These are phyloP conservation scores for Eriocheir sinensis DNA, from an alignment of 1,140 invertebrate species.

Conservation along the genomic window DNA sequence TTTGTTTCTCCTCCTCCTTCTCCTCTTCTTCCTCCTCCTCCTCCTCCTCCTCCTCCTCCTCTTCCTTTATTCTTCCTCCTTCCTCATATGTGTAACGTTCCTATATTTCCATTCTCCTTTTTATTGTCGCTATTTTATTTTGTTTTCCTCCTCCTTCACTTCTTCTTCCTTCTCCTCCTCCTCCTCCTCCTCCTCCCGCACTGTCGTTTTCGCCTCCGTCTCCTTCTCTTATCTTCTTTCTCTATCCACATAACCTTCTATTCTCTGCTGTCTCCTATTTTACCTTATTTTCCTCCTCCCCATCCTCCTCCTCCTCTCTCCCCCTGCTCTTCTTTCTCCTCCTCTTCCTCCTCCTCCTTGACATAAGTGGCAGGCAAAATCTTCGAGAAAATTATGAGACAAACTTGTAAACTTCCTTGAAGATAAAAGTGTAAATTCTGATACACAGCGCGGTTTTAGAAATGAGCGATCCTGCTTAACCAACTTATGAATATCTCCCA, in stretches of 20 bases:
- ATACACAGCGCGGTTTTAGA: too few relatives aligned
- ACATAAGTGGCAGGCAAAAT: too few relatives aligned
- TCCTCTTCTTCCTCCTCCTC: not conserved
- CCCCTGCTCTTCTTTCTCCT: not conserved
- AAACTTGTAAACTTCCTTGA: too few relatives aligned
- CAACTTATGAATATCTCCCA: too few relatives aligned
- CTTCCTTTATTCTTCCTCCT: not conserved
- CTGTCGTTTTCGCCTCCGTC: not conserved
- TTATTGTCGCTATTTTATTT: not conserved
- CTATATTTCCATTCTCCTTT: too few relatives aligned
- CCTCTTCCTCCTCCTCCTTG: too few relatives aligned
- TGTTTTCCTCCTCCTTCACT: too few relatives aligned
- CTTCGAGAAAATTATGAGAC: too few relatives aligned
- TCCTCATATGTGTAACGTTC: not conserved
- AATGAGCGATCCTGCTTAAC: too few relatives aligned
- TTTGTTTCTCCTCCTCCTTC: not conserved
- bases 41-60: not conserved
- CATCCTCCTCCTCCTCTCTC: not conserved
- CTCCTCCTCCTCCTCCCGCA: not conserved
- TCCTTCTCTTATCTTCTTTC: not conserved
- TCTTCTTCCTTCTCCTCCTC: not conserved
- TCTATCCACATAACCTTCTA: not conserved
- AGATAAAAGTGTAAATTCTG: too few relatives aligned
- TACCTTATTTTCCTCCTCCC: not conserved
- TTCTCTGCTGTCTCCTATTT: not conserved